phyloP scores from a whole-genome alignment of 2,797 vertebrate genomes.

The Ceryle rudis region DNA sequence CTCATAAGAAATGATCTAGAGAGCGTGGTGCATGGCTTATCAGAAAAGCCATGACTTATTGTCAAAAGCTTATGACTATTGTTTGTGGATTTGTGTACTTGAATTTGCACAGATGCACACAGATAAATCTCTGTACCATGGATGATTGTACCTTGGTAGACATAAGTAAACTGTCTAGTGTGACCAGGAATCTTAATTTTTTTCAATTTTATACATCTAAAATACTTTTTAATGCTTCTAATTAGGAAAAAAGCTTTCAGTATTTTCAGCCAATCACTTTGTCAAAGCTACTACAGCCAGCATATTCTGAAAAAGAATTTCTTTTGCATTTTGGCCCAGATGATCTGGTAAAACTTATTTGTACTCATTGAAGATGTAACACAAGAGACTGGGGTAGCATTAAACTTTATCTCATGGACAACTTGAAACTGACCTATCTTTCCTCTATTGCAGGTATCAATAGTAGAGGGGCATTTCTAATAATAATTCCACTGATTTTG shows the following conservation, averaged over 20 bases:
- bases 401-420: not conserved
- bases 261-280: not conserved
- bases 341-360: not conserved
- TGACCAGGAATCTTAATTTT: not conserved
- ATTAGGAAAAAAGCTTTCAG: not conserved
- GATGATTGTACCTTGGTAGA: not conserved
- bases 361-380: not conserved
- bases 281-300: not conserved
- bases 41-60: too few relatives aligned
- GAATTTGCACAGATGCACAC: not conserved
- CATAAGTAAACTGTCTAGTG: not conserved
- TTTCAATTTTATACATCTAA: not conserved
- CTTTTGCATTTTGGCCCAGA: not conserved
- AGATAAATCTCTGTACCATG: not conserved
- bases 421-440: not conserved
- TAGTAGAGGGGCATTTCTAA: not conserved
- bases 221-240: not conserved
- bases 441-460: not conserved
- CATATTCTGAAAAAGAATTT: not conserved
- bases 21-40: not conserved
- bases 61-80: not conserved
- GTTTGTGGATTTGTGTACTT: not conserved
- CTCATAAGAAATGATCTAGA: not conserved
- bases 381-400: not conserved
- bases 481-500: not conserved